These are phyloP conservation scores for Drosophila acutilabella DNA, from an alignment of 2,888 invertebrate genomes.

Conservation along the genomic window DNA sequence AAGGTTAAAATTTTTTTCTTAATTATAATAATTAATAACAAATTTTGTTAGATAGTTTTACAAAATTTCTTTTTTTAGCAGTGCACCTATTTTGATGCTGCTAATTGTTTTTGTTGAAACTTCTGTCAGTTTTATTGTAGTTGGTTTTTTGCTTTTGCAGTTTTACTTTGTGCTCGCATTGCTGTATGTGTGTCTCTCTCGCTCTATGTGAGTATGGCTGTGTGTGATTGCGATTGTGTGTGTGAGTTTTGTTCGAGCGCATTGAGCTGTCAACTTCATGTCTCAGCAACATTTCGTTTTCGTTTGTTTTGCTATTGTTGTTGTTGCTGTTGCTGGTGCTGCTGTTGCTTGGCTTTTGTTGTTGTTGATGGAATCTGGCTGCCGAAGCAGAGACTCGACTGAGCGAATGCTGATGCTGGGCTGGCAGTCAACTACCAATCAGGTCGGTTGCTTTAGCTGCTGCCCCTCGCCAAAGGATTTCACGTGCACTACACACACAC, in stretches of 20 bases:
- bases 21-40: too few species aligned
- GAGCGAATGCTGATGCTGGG: conserved; percentile 61
- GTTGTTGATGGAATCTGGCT: conserved; percentile 78
- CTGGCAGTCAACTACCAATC: conserved; percentile 80
- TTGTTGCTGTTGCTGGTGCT: conserved; percentile 34
- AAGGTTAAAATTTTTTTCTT: too few species aligned
- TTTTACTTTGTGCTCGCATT: conserved; percentile 49
- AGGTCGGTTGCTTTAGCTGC: conserved; percentile 74
- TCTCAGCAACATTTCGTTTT: conserved; percentile 82
- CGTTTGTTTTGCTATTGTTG: conserved; percentile 66
- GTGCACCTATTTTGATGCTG: conserved; percentile 43
- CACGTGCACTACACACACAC: conserved; percentile 65
- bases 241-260: conserved; percentile 81
- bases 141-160: conserved; percentile 50
- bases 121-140: conserved; percentile 27
- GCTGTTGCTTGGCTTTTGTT: conserved; percentile 65
- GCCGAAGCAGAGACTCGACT: conserved; percentile 39
- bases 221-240: conserved; percentile 12
- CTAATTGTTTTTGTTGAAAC: conserved; percentile 36
- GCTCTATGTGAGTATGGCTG: conserved; percentile 29
- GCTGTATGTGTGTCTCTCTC: conserved; percentile 33
- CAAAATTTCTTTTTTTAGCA: background rate
- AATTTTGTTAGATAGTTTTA: background rate
- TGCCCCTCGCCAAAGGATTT: conserved; percentile 78
- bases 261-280: conserved; percentile 84